These are phyloP conservation scores for Archips crataeganus DNA, from an alignment of 2,888 invertebrate genomes.

Conservation along the genomic window DNA sequence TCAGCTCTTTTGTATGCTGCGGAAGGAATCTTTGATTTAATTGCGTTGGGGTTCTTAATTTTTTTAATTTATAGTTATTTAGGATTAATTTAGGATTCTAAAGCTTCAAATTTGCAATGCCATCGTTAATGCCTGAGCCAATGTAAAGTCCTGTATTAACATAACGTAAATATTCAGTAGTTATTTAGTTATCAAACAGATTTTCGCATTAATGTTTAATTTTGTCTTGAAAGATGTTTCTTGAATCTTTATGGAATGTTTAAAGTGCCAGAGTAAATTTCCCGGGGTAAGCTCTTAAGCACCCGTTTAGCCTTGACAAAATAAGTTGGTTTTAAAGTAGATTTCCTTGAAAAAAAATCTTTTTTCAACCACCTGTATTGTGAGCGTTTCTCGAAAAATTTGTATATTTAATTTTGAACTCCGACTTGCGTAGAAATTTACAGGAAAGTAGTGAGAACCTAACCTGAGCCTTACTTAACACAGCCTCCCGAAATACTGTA, in stretches of 20 bases:
- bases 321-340: background rate
- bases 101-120: background rate
- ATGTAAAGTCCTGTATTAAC: background rate
- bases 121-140: background rate
- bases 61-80: too few relatives aligned
- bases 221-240: background rate
- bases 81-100: too few relatives aligned
- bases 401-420: too few relatives aligned
- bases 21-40: too few relatives aligned
- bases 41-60: too few relatives aligned
- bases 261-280: slow-evolving; percentile 45
- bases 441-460: too few relatives aligned
- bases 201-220: slow-evolving; percentile 8
- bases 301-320: slow-evolving; percentile 7
- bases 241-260: slow-evolving; percentile 40
- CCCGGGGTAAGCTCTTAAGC: slow-evolving; percentile 46
- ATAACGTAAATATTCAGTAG: background rate
- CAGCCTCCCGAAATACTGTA: too few relatives aligned
- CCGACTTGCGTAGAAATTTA: too few relatives aligned
- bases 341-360: background rate
- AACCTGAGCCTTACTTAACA: too few relatives aligned
- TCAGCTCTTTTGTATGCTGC: too few relatives aligned
- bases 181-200: slow-evolving; percentile 5
- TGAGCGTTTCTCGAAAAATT: too few relatives aligned
- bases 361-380: background rate